Evolutionary conservation across 1,140 invertebrate species (phyloP).

Genomic region (Nixonia krombeini): DNA sequence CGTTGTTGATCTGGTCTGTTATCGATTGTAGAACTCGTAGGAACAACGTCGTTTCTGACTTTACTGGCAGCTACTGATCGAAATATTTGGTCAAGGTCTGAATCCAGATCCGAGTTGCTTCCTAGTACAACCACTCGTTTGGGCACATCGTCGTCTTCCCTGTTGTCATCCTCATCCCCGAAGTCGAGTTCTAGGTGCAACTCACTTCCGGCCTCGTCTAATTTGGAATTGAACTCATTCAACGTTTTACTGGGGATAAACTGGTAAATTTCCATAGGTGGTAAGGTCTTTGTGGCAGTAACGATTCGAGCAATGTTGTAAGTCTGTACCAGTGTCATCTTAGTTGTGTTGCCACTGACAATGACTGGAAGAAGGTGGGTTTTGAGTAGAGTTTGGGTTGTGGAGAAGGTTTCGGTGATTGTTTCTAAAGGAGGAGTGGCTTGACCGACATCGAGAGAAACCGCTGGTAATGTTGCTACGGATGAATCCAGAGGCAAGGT

Average conservation of each 20-base stretch:
- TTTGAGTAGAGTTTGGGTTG: slow-evolving; percentile 87
- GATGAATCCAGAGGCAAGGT: slow-evolving; percentile 81
- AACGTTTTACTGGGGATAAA: slow-evolving; percentile 89
- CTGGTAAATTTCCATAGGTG: slow-evolving; percentile 88
- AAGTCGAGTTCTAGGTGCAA: slow-evolving; percentile 87
- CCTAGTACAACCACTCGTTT: slow-evolving; percentile 72
- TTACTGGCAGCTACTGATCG: slow-evolving; percentile 71
- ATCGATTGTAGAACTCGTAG: slow-evolving; percentile 46
- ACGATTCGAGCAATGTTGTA: slow-evolving; percentile 89
- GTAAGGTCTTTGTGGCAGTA: slow-evolving; percentile 89
- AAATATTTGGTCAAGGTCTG: slow-evolving; percentile 75
- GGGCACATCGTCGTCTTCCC: slow-evolving; percentile 78
- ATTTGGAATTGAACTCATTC: slow-evolving; percentile 88
- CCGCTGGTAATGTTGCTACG: slow-evolving; percentile 85
- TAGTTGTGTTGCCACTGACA: slow-evolving; percentile 79
- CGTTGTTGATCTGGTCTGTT: slow-evolving; percentile 81
- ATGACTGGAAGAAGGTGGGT: slow-evolving; percentile 89
- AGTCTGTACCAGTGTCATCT: slow-evolving; percentile 87
- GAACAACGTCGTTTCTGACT: slow-evolving; percentile 51
- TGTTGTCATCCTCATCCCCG: slow-evolving; percentile 83
- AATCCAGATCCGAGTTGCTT: slow-evolving; percentile 74
- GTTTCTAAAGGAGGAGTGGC: slow-evolving; percentile 88
- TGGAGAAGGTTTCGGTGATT: slow-evolving; percentile 91
- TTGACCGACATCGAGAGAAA: slow-evolving; percentile 80
- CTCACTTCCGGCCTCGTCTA: slow-evolving; percentile 91